Conservation (phyloP, 2,888 invertebrate genomes). For the Apamea anceps region DNA sequence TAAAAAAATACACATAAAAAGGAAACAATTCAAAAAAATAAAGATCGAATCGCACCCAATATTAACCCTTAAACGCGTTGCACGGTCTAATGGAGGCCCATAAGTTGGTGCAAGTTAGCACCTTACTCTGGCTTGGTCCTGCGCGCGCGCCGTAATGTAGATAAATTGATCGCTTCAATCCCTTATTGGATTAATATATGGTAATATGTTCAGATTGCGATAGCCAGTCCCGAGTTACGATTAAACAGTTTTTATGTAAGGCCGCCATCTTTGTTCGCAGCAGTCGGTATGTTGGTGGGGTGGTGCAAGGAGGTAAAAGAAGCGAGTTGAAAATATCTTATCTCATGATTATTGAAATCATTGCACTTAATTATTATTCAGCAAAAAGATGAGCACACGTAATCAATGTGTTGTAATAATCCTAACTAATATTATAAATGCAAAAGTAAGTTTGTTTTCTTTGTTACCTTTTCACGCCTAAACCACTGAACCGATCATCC, state of each 20-base stretch:
- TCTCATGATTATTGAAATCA: neutral
- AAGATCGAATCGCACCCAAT: slow-evolving; percentile 56
- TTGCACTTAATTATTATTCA: neutral
- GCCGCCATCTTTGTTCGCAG: slow-evolving; percentile 86
- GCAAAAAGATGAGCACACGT: no score
- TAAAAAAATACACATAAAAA: slow-evolving; percentile 26
- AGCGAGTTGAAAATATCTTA: neutral
- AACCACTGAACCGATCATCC: no score
- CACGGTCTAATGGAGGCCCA: slow-evolving; percentile 76
- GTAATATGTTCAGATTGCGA: slow-evolving; percentile 86
- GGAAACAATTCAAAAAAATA: slow-evolving; percentile 61
- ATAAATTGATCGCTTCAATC: slow-evolving; percentile 84
- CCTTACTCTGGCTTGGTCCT: slow-evolving; percentile 66
- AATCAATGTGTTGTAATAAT: no score
- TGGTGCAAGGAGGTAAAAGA: slow-evolving; percentile 53
- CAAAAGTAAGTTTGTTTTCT: no score
- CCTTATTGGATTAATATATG: slow-evolving; percentile 86
- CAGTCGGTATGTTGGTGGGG: slow-evolving; percentile 74
- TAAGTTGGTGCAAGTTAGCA: slow-evolving; percentile 76
- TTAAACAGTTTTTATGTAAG: slow-evolving; percentile 88
- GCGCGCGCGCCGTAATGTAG: slow-evolving; percentile 84
- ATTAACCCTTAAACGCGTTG: slow-evolving; percentile 61
- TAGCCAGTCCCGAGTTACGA: slow-evolving; percentile 84
- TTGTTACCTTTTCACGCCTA: no score
- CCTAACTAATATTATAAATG: no score